Base-by-base conservation (phyloP, 2,888 invertebrate species). In the Drosophila rubida region DNA sequence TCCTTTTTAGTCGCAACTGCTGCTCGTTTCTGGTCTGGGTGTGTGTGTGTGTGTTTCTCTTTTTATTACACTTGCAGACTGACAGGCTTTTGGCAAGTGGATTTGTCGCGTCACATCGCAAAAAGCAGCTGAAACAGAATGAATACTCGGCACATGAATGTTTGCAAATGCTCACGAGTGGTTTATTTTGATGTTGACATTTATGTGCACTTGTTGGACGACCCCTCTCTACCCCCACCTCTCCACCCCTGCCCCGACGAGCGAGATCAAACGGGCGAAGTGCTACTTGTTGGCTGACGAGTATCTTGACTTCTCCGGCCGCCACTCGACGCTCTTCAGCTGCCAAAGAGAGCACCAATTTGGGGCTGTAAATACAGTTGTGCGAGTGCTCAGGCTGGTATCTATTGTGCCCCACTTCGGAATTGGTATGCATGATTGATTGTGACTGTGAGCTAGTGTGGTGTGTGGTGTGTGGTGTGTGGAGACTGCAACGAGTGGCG, bases 1-100 rank as follows among this genome's bases (percentile, higher is more conserved):
- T 32, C 19, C 41, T 61, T 44, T 49, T 57, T 65, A 51, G 51
- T 16, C 30, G 7, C 13, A 6, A n/a, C 9, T 32, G 19, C 11
- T 19, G 19, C 19, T 11, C 8, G 35, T 23, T 37, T 39, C 42
- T 19, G 19, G 19, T 19, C 2, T 19, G 19, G 1, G 19, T 19
- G 19, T 48, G 2, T 7, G n/a, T 30, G 9, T 25, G 5, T 23
- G 9, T 44, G 30, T 19, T 44, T 8, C 9, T 37, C 9, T 46
- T 66, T 76, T 69, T 66, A 69, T 64, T 66, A 79, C 85, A 69
- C 78, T 62, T 58, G 41, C 57, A 77, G 62, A 51, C 64, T 59
- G 57, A 46, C 59, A 48, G 51, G 44, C 42, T 69, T 62, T 48
- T 46, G 61, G 53, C 65, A 69, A 70, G 60, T 68, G 68, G 76